Evolutionary conservation across 2,888 invertebrate species (phyloP), one percentile per base, ranked within the genome.

Genomic region (Rhabditoides inermis): DNA sequence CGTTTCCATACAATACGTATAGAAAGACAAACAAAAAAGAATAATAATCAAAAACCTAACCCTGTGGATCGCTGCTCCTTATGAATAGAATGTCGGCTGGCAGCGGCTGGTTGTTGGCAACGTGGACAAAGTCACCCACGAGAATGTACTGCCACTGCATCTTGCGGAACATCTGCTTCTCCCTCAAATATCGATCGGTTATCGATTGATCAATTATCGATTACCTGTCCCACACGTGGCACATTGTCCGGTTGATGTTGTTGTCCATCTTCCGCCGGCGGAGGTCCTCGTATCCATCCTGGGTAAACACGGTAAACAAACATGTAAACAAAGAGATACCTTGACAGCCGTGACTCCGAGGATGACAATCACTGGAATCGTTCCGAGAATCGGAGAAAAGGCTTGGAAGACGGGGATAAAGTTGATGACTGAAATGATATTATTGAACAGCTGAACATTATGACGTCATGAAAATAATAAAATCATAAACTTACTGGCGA

Each of bases 281-380:
- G 50, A 89, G 68, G 80, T 95, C 95, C 82, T 95, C 95, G 79
- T 90, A 90, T 73, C 90, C 90, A 84, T 95, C 95, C 82, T 95
- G n/a, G n/a, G n/a, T n/a, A 32, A 23, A 46, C 2, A 10, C 25
- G 12, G 18, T 15, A 4, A 6, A 27, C 30, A 25, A 37, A 39
- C 6, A n/a, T 22, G 5, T 25, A 48, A 1, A 15, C 15, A 10
- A 39, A 26, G 20, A 27, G 26, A 27, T 25, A 55, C 55, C 46
- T 64, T 95, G 73, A 90, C 85, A 76, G 91, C 92, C 70, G 92
- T 92, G 77, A 95, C 84, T 51, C 87, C 86, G 61, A 95, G 83
- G 73, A 95, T 94, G 64, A 90, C 88, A 69, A 90, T 87, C 69
- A 95, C 84, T 63, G 95, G 94, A 78, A 94, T 87, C 68, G 91